phyloP scores from a whole-genome alignment of 2,113 vertebrate genomes.

The Malurus elegans region DNA sequence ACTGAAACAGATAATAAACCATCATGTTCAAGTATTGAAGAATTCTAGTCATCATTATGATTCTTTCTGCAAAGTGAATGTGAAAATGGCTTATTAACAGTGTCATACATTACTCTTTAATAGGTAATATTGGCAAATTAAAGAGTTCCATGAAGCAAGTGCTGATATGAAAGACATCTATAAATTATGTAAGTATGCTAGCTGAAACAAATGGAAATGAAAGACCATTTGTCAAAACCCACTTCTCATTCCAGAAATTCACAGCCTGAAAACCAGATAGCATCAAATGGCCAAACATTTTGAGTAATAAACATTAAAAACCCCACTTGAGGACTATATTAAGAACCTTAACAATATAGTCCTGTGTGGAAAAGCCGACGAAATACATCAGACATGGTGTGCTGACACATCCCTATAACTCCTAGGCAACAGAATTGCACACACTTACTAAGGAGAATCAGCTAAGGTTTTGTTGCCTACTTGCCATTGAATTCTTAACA shows the following conservation, averaged over 20 bases:
- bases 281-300: neutral
- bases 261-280: neutral
- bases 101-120: neutral
- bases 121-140: neutral
- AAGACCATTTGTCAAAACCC: neutral
- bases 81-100: neutral
- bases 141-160: neutral
- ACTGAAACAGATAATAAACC: neutral
- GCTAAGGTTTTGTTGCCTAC: neutral
- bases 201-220: neutral
- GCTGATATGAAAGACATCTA: neutral
- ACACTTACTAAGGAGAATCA: neutral
- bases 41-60: neutral
- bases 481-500: neutral
- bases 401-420: neutral
- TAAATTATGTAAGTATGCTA: neutral
- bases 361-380: neutral
- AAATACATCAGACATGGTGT: neutral
- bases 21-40: neutral
- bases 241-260: neutral
- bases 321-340: neutral
- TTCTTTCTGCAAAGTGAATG: neutral
- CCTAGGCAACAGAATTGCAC: neutral
- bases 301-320: neutral
- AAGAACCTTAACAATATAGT: neutral